Conservation (phyloP, 1,140 invertebrate species). For the Archegozetes longisetosus region DNA sequence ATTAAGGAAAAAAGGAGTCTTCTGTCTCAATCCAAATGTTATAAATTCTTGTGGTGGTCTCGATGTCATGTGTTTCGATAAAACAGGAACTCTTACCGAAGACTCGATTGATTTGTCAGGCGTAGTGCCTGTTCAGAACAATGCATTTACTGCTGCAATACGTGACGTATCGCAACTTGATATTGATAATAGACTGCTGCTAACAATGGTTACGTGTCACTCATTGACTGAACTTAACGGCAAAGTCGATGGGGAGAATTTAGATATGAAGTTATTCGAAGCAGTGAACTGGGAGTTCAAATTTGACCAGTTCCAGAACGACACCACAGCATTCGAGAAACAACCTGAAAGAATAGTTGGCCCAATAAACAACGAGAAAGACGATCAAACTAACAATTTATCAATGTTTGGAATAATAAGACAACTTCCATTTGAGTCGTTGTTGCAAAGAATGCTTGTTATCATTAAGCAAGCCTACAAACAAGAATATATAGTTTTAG, state of each 20-base stretch:
- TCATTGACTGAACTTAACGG: conserved; percentile 60
- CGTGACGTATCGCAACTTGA: not conserved
- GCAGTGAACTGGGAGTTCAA: conserved; percentile 33
- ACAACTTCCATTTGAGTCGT: conserved; percentile 23
- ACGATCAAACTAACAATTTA: not conserved
- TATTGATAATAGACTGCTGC: not conserved
- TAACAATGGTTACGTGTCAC: conserved; percentile 57
- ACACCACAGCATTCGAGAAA: not conserved
- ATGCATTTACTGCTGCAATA: not conserved
- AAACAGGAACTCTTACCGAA: conserved; percentile 83
- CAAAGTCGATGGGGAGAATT: conserved; percentile 54
- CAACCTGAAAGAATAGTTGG: conserved; percentile 14
- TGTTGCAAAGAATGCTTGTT: conserved; percentile 55
- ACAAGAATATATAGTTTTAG: conserved; percentile 38
- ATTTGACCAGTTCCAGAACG: not conserved
- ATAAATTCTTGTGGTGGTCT: conserved; percentile 37
- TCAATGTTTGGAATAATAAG: conserved; percentile 16
- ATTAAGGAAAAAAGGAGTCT: conserved; percentile 33
- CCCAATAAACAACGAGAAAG: not conserved
- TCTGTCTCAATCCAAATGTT: conserved; percentile 36
- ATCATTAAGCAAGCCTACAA: conserved; percentile 36
- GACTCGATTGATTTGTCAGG: conserved; percentile 38
- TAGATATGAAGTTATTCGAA: conserved; percentile 74
- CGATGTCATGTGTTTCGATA: conserved; percentile 40
- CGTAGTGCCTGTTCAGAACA: not conserved